phyloP scores from a whole-genome alignment of 2,888 invertebrate genomes.

The Orthonevra nobilis region DNA sequence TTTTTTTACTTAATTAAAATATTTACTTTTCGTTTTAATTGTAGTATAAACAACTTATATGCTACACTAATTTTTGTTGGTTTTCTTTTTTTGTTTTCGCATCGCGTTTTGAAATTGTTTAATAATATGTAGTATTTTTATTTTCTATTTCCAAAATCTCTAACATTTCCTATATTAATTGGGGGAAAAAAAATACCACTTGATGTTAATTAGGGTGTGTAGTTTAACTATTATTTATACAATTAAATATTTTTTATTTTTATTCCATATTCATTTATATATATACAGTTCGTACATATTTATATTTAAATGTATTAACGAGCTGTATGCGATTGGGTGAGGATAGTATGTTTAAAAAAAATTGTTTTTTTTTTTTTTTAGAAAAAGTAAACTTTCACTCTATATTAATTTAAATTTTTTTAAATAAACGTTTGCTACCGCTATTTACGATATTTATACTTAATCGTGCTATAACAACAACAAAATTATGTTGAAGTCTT shows the following conservation, averaged over 20 bases:
- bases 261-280: conserved; percentile 7
- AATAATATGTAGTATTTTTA: conserved; percentile 54
- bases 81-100: conserved; percentile 55
- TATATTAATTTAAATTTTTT: conserved; percentile 49
- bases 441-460: conserved; percentile 54
- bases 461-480: conserved; percentile 47
- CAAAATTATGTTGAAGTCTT: conserved; percentile 60
- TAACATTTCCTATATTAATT: conserved; percentile 59
- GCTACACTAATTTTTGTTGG: conserved; percentile 62
- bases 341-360: conserved; percentile 26
- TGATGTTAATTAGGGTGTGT: conserved; percentile 49
- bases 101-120: conserved; percentile 64
- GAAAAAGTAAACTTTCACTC: conserved; percentile 51
- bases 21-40: conserved; percentile 60
- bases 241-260: conserved; percentile 49
- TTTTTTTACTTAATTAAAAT: conserved; percentile 38
- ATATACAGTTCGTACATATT: conserved; percentile 11
- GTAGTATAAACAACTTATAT: conserved; percentile 72
- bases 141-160: conserved; percentile 28
- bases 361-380: conserved; percentile 30
- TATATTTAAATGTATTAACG: conserved; percentile 24
- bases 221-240: conserved; percentile 55
- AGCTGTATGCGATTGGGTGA: conserved; percentile 47
- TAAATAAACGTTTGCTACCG: conserved; percentile 45
- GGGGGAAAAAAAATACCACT: conserved; percentile 62